Conservation (phyloP, 2,113 vertebrate genomes). For the Tachysurus vachellii region DNA sequence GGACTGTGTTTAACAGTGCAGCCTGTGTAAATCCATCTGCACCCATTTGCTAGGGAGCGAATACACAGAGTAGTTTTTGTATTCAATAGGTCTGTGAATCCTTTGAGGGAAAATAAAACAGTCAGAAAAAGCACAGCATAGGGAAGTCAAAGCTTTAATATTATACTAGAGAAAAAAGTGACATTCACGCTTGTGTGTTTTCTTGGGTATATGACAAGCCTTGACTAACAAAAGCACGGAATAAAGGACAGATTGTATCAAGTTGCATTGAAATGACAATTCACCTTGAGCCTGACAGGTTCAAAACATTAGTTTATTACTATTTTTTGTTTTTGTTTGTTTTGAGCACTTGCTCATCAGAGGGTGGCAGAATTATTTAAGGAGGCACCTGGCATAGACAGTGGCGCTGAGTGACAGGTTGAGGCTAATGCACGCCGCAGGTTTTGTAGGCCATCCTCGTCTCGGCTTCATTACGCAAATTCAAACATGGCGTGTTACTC, state of each 20-base stretch:
- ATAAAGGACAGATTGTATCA: conserved; percentile 6
- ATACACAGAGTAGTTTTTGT: neutral
- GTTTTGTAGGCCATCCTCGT: conserved; percentile 29
- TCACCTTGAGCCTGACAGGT: conserved; percentile 38
- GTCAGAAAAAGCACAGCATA: neutral
- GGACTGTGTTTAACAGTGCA: conserved; percentile 53
- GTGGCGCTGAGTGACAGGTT: conserved; percentile 23
- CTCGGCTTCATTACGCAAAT: conserved; percentile 18
- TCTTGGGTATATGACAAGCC: conserved; percentile 28
- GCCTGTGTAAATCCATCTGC: neutral
- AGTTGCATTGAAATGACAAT: conserved; percentile 42
- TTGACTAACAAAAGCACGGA: conserved; percentile 31
- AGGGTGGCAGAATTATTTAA: conserved; percentile 33
- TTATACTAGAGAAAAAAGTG: neutral
- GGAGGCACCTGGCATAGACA: conserved; percentile 16
- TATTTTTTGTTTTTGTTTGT: neutral
- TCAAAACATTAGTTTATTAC: conserved; percentile 33
- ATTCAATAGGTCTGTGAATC: neutral
- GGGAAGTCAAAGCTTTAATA: conserved; percentile 25
- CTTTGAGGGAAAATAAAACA: neutral
- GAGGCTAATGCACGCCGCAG: neutral
- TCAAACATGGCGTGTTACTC: neutral
- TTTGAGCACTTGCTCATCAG: conserved; percentile 28
- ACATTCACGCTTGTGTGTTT: conserved; percentile 23
- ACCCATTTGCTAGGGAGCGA: neutral